These are phyloP conservation scores for Sarcophaga rosellei DNA, from an alignment of 2,888 invertebrate species.

Conservation along the genomic window DNA sequence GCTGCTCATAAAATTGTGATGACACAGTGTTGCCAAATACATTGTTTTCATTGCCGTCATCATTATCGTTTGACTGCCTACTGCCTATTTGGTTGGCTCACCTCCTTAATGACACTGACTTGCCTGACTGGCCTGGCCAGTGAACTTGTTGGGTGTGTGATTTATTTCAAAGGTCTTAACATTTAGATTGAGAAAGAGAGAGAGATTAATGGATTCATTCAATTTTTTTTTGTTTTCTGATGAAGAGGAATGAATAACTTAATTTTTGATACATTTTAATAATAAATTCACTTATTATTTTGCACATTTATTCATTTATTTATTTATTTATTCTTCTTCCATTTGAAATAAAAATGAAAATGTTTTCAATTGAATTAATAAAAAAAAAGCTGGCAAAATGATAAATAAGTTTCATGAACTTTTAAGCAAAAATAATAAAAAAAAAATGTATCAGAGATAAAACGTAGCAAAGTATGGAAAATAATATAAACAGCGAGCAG, in stretches of 20 bases:
- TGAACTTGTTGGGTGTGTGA: conserved; percentile 40
- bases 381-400: conserved; percentile 31
- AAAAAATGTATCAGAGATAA: background rate
- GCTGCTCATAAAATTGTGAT: conserved; percentile 2
- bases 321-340: background rate
- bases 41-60: no score
- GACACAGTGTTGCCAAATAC: background rate
- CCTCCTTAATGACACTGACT: no score
- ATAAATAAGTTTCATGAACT: conserved; percentile 52
- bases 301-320: conserved; percentile 1
- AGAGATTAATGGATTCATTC: background rate
- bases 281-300: no score
- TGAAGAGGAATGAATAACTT: no score
- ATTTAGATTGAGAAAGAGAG: conserved; percentile 1
- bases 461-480: background rate
- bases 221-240: no score
- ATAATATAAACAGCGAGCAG: background rate
- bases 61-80: no score
- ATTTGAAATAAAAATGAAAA: conserved; percentile 22
- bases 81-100: no score
- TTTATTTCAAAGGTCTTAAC: conserved; percentile 20
- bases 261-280: no score
- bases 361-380: conserved; percentile 41
- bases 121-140: background rate
- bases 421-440: conserved; percentile 17